Percentiles rank a stretch among this genome's conserved stretches.
phyloP scores from a whole-genome alignment of 2,797 vertebrate species.

The Galaxias olidus region DNA sequence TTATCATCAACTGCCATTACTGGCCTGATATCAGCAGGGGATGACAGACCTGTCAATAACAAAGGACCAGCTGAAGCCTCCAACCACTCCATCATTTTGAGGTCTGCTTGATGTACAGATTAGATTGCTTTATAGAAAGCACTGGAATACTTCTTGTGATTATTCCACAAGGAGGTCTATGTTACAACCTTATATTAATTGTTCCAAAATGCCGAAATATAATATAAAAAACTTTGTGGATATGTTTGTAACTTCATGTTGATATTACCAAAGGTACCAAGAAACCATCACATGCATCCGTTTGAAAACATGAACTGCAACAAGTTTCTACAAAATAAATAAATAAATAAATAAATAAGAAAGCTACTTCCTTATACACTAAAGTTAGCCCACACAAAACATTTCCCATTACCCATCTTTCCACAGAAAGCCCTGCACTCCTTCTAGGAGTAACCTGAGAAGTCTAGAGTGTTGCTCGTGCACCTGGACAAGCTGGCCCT shows the following conservation, averaged over 20 bases:
- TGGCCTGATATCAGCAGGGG: slow-evolving; percentile 88
- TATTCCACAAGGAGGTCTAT: too few relatives aligned
- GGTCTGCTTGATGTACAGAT: slow-evolving; percentile 75
- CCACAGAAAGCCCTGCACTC: slow-evolving; percentile 47
- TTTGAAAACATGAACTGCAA: too few relatives aligned
- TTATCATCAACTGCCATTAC: slow-evolving; percentile 93
- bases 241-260: too few relatives aligned
- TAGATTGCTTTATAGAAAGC: too few relatives aligned
- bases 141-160: too few relatives aligned
- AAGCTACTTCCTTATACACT: background rate
- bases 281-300: too few relatives aligned
- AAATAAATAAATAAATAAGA: too few relatives aligned
- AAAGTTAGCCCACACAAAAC: slow-evolving; percentile 48
- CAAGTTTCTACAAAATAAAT: too few relatives aligned
- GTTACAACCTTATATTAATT: too few relatives aligned
- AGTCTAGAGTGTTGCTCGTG: slow-evolving; percentile 61
- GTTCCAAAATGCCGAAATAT: too few relatives aligned
- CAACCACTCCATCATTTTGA: slow-evolving; percentile 84
- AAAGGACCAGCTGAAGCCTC: slow-evolving; percentile 82
- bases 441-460: slow-evolving; percentile 72
- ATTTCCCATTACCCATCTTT: slow-evolving; percentile 60
- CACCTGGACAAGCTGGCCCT: slow-evolving; percentile 76
- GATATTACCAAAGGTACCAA: too few relatives aligned
- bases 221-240: too few relatives aligned
- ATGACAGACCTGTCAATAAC: slow-evolving; percentile 98